Evolutionary conservation across 2,113 vertebrate species (phyloP).

Genomic region (Pteropus alecto): DNA sequence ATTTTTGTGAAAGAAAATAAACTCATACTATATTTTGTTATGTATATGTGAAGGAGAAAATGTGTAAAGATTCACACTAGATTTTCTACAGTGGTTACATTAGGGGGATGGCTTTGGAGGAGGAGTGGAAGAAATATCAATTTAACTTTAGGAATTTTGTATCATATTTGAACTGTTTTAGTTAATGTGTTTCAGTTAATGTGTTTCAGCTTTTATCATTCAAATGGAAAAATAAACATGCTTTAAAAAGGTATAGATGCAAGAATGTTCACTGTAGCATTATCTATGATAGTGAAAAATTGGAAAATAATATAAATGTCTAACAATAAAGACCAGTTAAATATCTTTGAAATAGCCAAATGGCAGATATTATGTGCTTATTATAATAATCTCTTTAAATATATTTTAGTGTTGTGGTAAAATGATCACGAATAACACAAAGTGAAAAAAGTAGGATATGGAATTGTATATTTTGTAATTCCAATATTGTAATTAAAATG

Average conservation of each 20-base stretch:
- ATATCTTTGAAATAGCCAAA: not conserved
- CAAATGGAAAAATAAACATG: not conserved
- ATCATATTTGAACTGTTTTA: not conserved
- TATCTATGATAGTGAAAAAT: not conserved
- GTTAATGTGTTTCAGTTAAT: not conserved
- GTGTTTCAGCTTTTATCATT: not conserved
- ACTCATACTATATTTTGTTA: not conserved
- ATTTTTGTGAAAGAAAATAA: constrained; percentile 1
- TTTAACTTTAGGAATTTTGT: not conserved
- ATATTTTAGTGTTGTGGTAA: too few relatives aligned
- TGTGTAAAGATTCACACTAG: not conserved
- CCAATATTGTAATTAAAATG: too few relatives aligned
- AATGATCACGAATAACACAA: too few relatives aligned
- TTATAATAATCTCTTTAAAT: not conserved
- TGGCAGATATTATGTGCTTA: not conserved
- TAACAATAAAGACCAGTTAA: not conserved
- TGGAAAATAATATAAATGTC: not conserved
- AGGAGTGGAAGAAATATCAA: not conserved
- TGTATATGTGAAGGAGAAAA: not conserved
- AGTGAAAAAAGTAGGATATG: too few relatives aligned
- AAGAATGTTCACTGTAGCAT: not conserved
- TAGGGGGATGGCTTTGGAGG: not conserved
- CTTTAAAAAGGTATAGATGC: not conserved
- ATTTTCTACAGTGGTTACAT: not conserved
- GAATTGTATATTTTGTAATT: too few relatives aligned